Evolutionary conservation across 2,888 invertebrate species (phyloP), one percentile per base, ranked within the genome.

Genomic region (Ennomos quercinarius): DNA sequence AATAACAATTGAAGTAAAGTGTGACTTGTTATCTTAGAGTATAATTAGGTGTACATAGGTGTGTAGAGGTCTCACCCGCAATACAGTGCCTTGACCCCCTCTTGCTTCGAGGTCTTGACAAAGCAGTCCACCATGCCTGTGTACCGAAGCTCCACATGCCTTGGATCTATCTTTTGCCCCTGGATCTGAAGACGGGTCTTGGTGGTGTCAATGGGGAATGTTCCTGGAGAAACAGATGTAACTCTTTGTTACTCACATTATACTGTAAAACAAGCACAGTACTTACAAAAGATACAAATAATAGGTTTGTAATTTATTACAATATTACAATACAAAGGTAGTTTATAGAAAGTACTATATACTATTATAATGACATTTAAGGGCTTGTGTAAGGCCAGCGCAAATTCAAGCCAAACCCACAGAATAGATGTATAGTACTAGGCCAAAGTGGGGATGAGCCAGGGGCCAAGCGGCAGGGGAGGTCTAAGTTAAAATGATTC

Each of bases 191-290:
- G 94, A 69, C 98, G 94, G 12, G 98, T 98, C 92, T 99, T 99
- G 17, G 98, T 97, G 36, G 98, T 97, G 86, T 99, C 99, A 72
- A 99, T 96, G n/a, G 98, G 98, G 92, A 98, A 99, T 41, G 98
- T 99, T 70, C 98, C 98, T 97, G 74, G 9, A 8, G 0, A 37
- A 34, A 34, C 9, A 34, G 43, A 9, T 43, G 5, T 41, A 11
- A 12, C n/a, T 41, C 2, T n/a, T n/a, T n/a, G n/a, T n/a, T n/a
- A n/a, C n/a, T n/a, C n/a, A n/a, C n/a, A n/a, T n/a, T n/a, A n/a
- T n/a, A n/a, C n/a, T n/a, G n/a, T n/a, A n/a, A n/a, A n/a, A n/a
- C n/a, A n/a, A n/a, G n/a, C n/a, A n/a, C n/a, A n/a, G n/a, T n/a
- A n/a, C n/a, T n/a, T n/a, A n/a, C n/a, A n/a, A n/a, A n/a, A n/a